A percentile compares a stretch with the other conserved stretches of the same genome.
phyloP scores from a whole-genome alignment of 2,113 vertebrate species.

The Spea bombifrons region DNA sequence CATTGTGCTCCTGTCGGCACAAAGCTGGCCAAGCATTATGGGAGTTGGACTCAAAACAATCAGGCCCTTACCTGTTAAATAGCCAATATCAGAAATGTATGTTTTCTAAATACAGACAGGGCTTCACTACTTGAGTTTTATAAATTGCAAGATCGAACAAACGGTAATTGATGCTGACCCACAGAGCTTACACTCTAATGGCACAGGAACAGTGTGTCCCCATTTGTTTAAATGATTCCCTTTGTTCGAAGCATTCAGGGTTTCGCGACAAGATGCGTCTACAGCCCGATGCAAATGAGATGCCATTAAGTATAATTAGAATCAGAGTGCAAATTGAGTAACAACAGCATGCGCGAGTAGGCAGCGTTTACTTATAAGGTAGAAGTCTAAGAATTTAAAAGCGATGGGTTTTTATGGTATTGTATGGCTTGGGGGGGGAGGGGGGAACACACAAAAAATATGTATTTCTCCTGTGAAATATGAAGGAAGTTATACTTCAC shows the following conservation, averaged over 20 bases:
- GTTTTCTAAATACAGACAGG: too few species aligned
- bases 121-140: too few species aligned
- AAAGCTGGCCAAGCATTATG: too few species aligned
- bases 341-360: not conserved
- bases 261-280: not conserved
- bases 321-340: not conserved
- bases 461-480: too few species aligned
- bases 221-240: not conserved
- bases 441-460: too few species aligned
- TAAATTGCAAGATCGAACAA: too few species aligned
- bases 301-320: constrained; percentile 37
- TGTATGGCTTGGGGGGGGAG: not conserved
- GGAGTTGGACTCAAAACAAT: too few species aligned
- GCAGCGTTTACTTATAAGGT: not conserved
- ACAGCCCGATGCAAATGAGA: constrained; percentile 22
- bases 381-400: not conserved
- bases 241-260: not conserved
- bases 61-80: too few species aligned
- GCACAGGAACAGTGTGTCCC: too few species aligned
- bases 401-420: too few species aligned
- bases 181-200: not conserved
- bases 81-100: too few species aligned
- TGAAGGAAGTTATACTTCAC: not conserved
- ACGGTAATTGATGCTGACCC: not conserved
- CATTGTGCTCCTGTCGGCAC: too few species aligned